Evolutionary conservation across 2,797 vertebrate genomes (phyloP).

Genomic region (Tenualosa ilisha): DNA sequence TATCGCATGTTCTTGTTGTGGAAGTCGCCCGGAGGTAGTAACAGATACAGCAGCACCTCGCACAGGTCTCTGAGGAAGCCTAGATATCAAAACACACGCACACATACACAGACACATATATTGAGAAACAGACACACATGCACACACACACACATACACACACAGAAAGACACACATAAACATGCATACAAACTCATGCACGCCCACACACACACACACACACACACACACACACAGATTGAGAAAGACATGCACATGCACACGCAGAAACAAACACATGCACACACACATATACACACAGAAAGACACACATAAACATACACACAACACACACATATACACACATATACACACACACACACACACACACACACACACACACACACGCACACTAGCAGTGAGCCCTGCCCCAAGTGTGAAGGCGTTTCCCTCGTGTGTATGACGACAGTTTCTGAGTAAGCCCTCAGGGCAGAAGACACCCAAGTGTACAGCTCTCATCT

Average conservation of each 20-base stretch:
- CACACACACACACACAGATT: background rate
- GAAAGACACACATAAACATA: background rate
- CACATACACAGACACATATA: background rate
- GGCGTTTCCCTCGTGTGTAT: background rate
- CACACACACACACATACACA: background rate
- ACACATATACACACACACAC: background rate
- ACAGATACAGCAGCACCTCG: conserved; percentile 97
- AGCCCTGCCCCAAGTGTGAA: background rate
- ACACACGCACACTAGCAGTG: background rate
- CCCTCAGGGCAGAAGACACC: background rate
- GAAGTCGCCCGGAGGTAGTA: conserved; percentile 99
- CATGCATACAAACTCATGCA: background rate
- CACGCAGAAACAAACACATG: no score
- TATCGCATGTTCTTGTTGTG: conserved; percentile 99
- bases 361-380: background rate
- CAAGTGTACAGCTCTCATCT: background rate
- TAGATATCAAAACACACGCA: conserved; percentile 54
- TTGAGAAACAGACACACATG: background rate
- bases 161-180: background rate
- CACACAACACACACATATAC: background rate
- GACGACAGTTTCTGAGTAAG: background rate
- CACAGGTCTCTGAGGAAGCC: conserved; percentile 97
- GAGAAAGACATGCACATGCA: no score
- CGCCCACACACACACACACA: background rate
- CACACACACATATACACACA: background rate